Base-by-base conservation (phyloP, 2,888 invertebrate species). In the Thumatha senex region DNA sequence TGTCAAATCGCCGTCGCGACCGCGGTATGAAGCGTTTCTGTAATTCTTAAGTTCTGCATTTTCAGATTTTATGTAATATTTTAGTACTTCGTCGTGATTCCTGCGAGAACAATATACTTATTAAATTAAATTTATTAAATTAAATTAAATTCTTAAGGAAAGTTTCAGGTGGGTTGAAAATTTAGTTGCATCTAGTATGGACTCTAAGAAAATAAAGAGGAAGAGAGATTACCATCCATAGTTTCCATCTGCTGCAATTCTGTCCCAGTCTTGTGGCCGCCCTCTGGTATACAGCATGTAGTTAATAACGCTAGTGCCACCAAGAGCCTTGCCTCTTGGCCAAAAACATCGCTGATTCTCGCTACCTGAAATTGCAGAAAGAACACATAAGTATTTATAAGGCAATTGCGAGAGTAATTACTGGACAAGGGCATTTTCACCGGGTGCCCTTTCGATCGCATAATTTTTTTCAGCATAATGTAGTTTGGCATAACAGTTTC, bases 251-350 rank as follows among this genome's bases (percentile, higher is more conserved):
- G 82, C 85, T 12, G 93, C 94, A 92, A 96, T 96, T 30, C 89
- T 82, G 68, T 96, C 94, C 87, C 94, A 96, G 82, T 96, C 96
- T 36, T 84, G 80, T 12, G 93, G 93, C 39, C 95, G 93, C 0
- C 98, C 98, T 34, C 98, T 92, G 0, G 96, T 94, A 78, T 97
- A 97, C 1, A 96, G 88, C 95, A 98, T 95, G 72, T 95, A 97
- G 84, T 98, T 97, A 5, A 96, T 94, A 5, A 96, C 94, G 29
- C 96, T 96, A 2, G 95, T 95, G 0, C 97, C 97, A 0, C 98
- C 98, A 14, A 97, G 76, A 0, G 95, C 96, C 74, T 95, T 95
- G 0, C 97, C 97, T 42, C 95, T 92, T 0, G 96, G 95, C 93
- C 95, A 94, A 64, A 93, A 94, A 71, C 96, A 95, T 29, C 89